Base-by-base conservation (phyloP, 2,888 invertebrate genomes). In the Parascotia fuliginaria region DNA sequence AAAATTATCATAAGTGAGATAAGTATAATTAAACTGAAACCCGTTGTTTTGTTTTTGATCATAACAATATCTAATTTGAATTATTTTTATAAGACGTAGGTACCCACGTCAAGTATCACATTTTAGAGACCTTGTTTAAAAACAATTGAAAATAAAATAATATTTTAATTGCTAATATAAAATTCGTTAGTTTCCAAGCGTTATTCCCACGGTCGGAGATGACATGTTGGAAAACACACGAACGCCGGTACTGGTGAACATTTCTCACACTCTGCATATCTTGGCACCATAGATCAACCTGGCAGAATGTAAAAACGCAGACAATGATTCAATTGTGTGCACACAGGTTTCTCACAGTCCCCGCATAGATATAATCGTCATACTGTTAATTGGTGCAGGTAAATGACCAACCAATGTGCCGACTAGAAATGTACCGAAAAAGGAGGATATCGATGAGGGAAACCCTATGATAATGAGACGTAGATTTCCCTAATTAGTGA, bases 181-280 rank as follows among this genome's bases (percentile, higher is more conserved):
- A 81, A 79, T 81, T 76, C 68, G 77, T 73, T 65, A 52, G 70
- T 68, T 67, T 66, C 57, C 53, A 68, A 65, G 58, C 70, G 50
- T 60, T 58, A 61, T 81, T 90, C 91, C 82, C 92, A 91, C 90
- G 90, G 64, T 75, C 64, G 79, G 74, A 87, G 91, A 92, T 87
- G 91, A 85, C 87, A 89, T 83, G 86, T 83, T 77, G 81, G 86
- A 83, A 85, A 86, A 87, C 84, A 81, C 79, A 42, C 43, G 55
- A 63, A 43, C 58, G 54, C 46, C 79, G 75, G 75, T 81, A 73
- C 68, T 67, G 73, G 67, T 74, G 72, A 67, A 75, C 73, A 69
- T 88, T 65, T 91, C 91, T 84, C 92, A 91, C 91, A 90, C 90
- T 91, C 89, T 91, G 91, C 91, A 91, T 91, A 92, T 92, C 90